phyloP scores from a whole-genome alignment of 2,888 invertebrate genomes.

The Apodemia zela region DNA sequence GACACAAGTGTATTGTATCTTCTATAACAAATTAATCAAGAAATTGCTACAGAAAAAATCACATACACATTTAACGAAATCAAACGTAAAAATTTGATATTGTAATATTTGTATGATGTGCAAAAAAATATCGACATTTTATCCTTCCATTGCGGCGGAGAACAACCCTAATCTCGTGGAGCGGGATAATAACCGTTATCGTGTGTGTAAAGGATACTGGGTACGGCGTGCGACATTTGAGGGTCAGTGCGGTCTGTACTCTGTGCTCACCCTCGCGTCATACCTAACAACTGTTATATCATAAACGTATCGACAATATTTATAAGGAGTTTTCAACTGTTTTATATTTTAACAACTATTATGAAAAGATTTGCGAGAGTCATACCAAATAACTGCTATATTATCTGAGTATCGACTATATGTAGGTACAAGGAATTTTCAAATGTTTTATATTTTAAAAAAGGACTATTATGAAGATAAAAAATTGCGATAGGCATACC shows the following conservation, averaged over 20 bases:
- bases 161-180: constrained; percentile 25
- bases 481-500: no score
- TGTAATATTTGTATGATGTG: neutral
- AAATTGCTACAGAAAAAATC: no score
- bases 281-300: neutral
- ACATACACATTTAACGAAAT: neutral
- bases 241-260: constrained; percentile 30
- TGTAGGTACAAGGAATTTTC: no score
- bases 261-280: constrained; percentile 25
- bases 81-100: neutral
- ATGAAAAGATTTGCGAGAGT: neutral
- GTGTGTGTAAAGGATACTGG: constrained; percentile 31
- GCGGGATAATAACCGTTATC: constrained; percentile 30
- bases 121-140: neutral
- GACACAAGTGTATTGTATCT: no score
- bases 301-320: neutral
- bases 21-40: no score
- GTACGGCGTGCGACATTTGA: constrained; percentile 21
- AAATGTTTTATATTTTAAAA: no score
- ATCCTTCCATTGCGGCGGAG: neutral
- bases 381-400: no score
- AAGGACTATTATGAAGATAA: no score
- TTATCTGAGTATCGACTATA: no score
- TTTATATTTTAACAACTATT: neutral
- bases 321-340: neutral